Base-by-base conservation (phyloP, 2,888 invertebrate species). In the Morpho deidamia region DNA sequence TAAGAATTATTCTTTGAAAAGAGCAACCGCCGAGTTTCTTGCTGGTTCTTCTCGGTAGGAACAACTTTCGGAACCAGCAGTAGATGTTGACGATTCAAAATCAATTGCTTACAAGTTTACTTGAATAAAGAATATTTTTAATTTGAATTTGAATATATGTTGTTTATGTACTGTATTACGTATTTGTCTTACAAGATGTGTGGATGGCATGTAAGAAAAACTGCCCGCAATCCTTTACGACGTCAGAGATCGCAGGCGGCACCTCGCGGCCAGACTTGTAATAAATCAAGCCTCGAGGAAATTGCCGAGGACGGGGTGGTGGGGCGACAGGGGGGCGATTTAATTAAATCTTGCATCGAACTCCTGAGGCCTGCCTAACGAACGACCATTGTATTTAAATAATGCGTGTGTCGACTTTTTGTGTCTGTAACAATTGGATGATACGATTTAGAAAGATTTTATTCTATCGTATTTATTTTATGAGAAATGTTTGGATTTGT, bases 291-390 rank as follows among this genome's bases (percentile, higher is more conserved):
- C 75, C 82, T 71, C 72, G 74, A 84, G 86, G 87, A 87, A 86
- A 86, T 87, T 83, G 86, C 80, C 81, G 83, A 75, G 80, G 80
- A 77, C 77, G 79, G 62, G 55, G 58, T 59, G 53, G 55, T 11
- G 39, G 42, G 41, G 62, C 55, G 64, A 62, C n/a, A n/a, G n/a
- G 70, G 69, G 74, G 83, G 82, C 82, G 85, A 90, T 91, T 91
- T 91, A 91, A 91, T 91, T 91, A 91, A 91, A 91, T 91, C 91
- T 91, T 91, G 88, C 90, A 89, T 90, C 89, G 90, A 90, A 90
- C 88, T 90, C 83, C 86, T 84, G 86, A 86, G 86, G 86, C 84
- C 78, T 74, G 80, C 75, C 86, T 88, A 88, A 89, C 87, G 88
- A 88, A 88, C 83, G 81, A 69, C 86, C 78, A 88, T 89, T 89